Percentiles rank a stretch among this genome's conserved stretches.
These are phyloP conservation scores for Abscondita cerata DNA, from an alignment of 2,888 invertebrate genomes.

Conservation along the genomic window DNA sequence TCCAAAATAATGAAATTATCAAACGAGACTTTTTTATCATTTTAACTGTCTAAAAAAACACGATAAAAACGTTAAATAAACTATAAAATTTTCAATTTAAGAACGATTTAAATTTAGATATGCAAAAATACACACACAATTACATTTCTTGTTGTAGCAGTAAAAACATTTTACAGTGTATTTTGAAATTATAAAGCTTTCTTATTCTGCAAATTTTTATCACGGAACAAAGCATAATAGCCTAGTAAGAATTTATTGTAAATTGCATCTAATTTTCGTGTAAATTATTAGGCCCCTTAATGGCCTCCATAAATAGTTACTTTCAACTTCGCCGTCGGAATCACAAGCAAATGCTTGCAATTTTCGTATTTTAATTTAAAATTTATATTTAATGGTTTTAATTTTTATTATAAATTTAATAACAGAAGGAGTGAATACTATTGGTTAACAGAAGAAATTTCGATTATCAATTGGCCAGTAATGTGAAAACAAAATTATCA, in stretches of 20 bases:
- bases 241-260: conserved; percentile 40
- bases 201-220: conserved; percentile 37
- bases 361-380: conserved; percentile 7
- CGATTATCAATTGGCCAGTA: not conserved
- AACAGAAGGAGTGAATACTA: too few relatives aligned
- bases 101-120: not conserved
- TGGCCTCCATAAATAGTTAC: conserved; percentile 35
- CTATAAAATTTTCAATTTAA: too few relatives aligned
- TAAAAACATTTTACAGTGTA: conserved; percentile 14
- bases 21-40: too few relatives aligned
- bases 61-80: too few relatives aligned
- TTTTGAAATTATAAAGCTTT: conserved; percentile 16
- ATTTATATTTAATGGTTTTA: not conserved
- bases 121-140: conserved; percentile 1
- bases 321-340: conserved; percentile 26
- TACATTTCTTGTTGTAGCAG: conserved; percentile 23
- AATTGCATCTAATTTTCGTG: conserved; percentile 40
- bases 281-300: conserved; percentile 39
- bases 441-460: too few relatives aligned
- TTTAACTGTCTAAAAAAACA: too few relatives aligned
- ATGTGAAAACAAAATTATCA: too few relatives aligned
- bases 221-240: conserved; percentile 38
- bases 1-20: too few relatives aligned
- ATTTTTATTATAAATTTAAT: not conserved
- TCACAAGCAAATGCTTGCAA: conserved; percentile 29